phyloP scores from a whole-genome alignment of 2,888 invertebrate genomes.

The Gymnosoma rotundatum region DNA sequence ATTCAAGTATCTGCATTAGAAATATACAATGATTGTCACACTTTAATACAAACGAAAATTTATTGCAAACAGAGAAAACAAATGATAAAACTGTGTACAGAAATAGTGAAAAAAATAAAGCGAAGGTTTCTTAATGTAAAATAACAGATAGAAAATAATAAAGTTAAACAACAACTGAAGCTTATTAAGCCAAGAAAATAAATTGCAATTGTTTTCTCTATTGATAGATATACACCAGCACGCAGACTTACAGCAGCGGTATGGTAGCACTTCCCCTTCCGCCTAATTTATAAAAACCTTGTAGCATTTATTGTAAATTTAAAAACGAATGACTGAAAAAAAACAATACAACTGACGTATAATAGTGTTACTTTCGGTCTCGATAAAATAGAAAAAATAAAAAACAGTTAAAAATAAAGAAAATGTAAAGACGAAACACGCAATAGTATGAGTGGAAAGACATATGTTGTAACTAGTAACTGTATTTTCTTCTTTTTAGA shows the following conservation, averaged over 20 bases:
- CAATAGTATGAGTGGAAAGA: no score
- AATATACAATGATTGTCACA: constrained; percentile 38
- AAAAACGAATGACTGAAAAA: constrained; percentile 16
- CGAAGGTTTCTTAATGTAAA: neutral
- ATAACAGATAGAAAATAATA: constrained; percentile 2
- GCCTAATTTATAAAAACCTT: neutral
- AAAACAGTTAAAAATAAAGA: no score
- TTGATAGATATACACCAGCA: constrained; percentile 2
- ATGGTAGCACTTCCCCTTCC: neutral
- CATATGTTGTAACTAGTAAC: no score
- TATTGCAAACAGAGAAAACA: constrained; percentile 31
- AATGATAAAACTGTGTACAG: constrained; percentile 2
- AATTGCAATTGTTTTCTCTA: constrained; percentile 36
- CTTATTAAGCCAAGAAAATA: constrained; percentile 52
- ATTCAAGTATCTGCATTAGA: constrained; percentile 20
- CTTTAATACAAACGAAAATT: constrained; percentile 3
- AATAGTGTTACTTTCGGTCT: constrained; percentile 41
- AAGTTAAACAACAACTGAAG: constrained; percentile 19
- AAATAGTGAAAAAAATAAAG: constrained; percentile 15
- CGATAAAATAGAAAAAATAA: no score
- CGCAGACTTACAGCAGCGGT: neutral
- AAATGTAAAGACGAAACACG: no score
- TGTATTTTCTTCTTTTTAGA: no score
- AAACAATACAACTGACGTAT: constrained; percentile 1
- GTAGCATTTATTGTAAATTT: constrained; percentile 11